Evolutionary conservation across 2,888 invertebrate species (phyloP), one percentile per base, ranked within the genome.

Genomic region (Dione juno): DNA sequence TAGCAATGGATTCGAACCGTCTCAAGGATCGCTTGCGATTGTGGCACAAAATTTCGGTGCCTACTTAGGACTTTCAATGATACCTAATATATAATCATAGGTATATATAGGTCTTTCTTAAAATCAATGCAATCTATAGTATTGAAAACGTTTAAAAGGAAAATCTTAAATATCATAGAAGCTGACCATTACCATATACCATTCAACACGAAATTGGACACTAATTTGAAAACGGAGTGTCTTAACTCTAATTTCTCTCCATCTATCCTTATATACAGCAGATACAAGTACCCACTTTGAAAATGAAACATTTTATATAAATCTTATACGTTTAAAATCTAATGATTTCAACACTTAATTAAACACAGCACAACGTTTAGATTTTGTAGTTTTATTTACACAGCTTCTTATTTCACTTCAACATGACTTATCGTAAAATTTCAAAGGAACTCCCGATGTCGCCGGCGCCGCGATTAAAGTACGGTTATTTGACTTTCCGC

Each of bases 1-100:
- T 81, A 82, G 80, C 83, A 83, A 82, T 81, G 77, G 82, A 77
- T 81, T 80, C 77, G 75, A 70, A 75, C 72, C 75, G 82, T 81
- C 83, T 86, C 81, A 71, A 82, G 81, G 70, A 79, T 75, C 80
- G 77, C 80, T 79, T 74, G 71, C 63, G 67, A 66, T 71, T 64
- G 75, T 73, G 70, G 43, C 77, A 77, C 77, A 78, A 79, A 80
- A 71, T 71, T 74, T 72, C 59, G 74, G 71, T 73, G 73, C 69
- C 45, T 66, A 50, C 65, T 10, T 57, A 45, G 45, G 35, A 50
- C 52, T 50, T 50, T 21, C 11, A 50, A 11, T 10, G 19, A 11
- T 50, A 19, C 3, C 9, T 50, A 48, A n/a, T 5, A 28, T 28
- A 28, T 28, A 28, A n/a, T n/a, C n/a, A n/a, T 28, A 3, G 28